phyloP scores from a whole-genome alignment of 2,888 invertebrate genomes.

The Eupithecia dodoneata region DNA sequence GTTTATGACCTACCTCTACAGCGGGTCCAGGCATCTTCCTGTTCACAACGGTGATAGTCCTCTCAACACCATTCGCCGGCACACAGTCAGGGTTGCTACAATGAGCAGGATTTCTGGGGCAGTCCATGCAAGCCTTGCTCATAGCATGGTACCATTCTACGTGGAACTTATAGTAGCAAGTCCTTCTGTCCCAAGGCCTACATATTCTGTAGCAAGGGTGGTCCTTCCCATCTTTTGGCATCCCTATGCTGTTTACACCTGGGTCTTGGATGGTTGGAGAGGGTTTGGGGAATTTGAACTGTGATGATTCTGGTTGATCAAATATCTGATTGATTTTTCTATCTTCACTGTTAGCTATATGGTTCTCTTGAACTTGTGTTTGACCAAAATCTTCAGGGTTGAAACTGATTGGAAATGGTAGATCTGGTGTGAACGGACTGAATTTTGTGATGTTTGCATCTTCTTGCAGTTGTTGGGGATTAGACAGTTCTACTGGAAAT shows the following conservation, averaged over 20 bases:
- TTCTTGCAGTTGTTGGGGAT: not conserved
- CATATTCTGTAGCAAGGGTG: conserved; percentile 39
- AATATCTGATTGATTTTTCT: not conserved
- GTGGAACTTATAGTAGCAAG: conserved; percentile 37
- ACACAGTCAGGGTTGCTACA: conserved; percentile 37
- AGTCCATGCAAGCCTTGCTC: conserved; percentile 87
- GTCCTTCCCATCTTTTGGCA: conserved; percentile 35
- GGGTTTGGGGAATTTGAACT: conserved; percentile 1
- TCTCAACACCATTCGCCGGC: conserved; percentile 30
- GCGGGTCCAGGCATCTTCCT: conserved; percentile 91
- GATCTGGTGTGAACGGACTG: not conserved
- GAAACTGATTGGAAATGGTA: not conserved
- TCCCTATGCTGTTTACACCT: conserved; percentile 26
- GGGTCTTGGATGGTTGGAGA: conserved; percentile 13
- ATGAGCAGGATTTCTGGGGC: conserved; percentile 87
- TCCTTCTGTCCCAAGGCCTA: conserved; percentile 8
- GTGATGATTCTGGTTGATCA: conserved; percentile 3
- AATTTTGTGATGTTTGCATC: not conserved
- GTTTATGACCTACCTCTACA: conserved; percentile 83
- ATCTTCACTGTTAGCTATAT: not conserved
- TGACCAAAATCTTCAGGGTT: conserved; percentile 2
- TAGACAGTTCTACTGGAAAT: not conserved
- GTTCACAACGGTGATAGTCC: conserved; percentile 85
- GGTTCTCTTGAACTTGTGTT: not conserved
- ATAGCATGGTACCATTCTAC: conserved; percentile 41